A percentile compares a stretch with the other conserved stretches of the same genome.
phyloP scores from a whole-genome alignment of 2,797 vertebrate genomes.

The Zenarchopterus dispar region DNA sequence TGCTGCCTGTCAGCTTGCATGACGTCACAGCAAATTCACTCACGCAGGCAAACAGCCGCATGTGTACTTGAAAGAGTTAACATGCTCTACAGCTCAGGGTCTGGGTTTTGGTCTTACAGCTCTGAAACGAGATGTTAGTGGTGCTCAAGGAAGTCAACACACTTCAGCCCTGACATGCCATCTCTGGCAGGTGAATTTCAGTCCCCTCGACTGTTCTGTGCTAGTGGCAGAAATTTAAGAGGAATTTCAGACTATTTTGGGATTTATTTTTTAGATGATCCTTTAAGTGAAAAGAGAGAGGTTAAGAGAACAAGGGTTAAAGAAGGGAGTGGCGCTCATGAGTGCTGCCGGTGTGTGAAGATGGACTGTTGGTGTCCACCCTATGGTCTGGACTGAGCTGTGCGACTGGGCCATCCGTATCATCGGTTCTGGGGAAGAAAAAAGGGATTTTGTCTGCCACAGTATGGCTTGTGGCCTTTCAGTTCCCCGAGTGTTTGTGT shows the following conservation, averaged over 20 bases:
- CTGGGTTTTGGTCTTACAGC: not conserved
- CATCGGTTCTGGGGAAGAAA: conserved; percentile 73
- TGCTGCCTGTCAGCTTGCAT: conserved; percentile 61
- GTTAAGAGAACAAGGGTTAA: not conserved
- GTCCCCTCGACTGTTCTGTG: no score
- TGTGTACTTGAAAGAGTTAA: conserved; percentile 6
- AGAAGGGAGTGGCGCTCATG: conserved; percentile 18
- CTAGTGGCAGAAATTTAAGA: no score
- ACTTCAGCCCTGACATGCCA: no score
- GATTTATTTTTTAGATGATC: no score
- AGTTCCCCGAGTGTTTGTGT: conserved; percentile 87
- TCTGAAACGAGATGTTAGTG: no score
- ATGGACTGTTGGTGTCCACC: conserved; percentile 33
- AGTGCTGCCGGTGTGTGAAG: conserved; percentile 18
- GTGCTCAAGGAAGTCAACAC: no score
- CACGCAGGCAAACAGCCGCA: conserved; percentile 16
- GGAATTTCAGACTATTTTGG: no score
- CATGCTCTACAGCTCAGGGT: not conserved
- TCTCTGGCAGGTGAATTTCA: no score
- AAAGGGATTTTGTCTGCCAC: conserved; percentile 85
- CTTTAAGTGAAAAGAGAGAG: not conserved
- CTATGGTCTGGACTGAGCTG: conserved; percentile 45
- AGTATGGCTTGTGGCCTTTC: conserved; percentile 86
- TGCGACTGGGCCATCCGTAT: conserved; percentile 51
- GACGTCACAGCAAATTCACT: conserved; percentile 47